A percentile compares a stretch with the other conserved stretches of the same genome.
These are phyloP conservation scores for Emydura subglobosa DNA, from an alignment of 2,113 vertebrate genomes.

Conservation along the genomic window DNA sequence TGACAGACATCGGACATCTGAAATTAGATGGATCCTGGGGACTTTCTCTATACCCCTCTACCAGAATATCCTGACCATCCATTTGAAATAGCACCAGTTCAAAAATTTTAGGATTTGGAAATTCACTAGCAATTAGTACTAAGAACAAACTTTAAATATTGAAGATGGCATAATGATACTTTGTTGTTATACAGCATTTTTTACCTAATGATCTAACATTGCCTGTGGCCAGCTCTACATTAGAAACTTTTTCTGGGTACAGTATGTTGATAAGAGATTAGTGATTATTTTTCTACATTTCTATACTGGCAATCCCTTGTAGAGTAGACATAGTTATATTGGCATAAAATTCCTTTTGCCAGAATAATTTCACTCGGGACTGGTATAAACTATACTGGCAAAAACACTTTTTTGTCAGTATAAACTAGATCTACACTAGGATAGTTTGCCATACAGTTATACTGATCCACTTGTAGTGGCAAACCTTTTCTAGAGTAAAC, in stretches of 20 bases:
- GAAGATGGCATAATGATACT: neutral
- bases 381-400: neutral
- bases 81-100: neutral
- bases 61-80: accelerated
- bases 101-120: neutral
- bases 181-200: neutral
- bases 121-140: neutral
- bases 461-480: neutral
- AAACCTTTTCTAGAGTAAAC: neutral
- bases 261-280: neutral
- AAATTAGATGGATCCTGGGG: neutral
- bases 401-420: neutral
- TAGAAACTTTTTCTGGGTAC: neutral
- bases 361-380: neutral
- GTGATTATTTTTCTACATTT: neutral
- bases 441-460: neutral
- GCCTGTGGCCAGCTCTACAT: neutral
- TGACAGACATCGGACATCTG: neutral
- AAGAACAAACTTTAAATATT: neutral
- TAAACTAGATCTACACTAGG: accelerated
- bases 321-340: neutral
- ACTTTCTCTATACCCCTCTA: neutral
- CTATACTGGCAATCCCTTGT: neutral
- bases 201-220: neutral
- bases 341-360: neutral